Conservation (phyloP, 2,797 vertebrate species). For the Spea hammondii region DNA sequence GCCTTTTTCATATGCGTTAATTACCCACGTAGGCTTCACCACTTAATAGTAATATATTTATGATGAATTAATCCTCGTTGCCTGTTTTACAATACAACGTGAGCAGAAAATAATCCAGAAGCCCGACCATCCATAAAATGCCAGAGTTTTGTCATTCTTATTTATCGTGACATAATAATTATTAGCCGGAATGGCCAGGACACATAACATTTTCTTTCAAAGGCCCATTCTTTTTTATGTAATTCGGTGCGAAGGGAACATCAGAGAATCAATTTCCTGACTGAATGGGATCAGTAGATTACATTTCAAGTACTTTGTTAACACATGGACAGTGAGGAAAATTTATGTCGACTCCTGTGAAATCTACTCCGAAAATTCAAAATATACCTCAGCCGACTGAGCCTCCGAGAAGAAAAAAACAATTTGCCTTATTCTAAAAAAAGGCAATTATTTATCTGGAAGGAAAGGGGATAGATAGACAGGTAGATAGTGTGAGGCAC, state of each 20-base stretch:
- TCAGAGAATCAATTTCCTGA: slow-evolving; percentile 46
- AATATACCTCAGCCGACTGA: slow-evolving; percentile 2
- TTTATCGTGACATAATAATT: slow-evolving; percentile 33
- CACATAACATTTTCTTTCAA: slow-evolving; percentile 22
- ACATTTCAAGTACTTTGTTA: slow-evolving; percentile 43
- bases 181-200: slow-evolving; percentile 9
- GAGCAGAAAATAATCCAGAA: no score
- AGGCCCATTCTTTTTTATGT: slow-evolving; percentile 29
- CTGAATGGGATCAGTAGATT: slow-evolving; percentile 49
- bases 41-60: no score
- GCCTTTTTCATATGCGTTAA: no score
- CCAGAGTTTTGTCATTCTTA: slow-evolving; percentile 2
- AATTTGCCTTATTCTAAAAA: slow-evolving; percentile 3
- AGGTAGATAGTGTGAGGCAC: no score
- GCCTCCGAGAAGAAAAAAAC: neutral
- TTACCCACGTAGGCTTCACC: no score
- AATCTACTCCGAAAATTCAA: slow-evolving; percentile 11
- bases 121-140: no score
- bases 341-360: slow-evolving; percentile 24
- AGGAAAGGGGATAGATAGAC: no score
- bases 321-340: slow-evolving; percentile 14
- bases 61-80: no score
- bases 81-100: no score
- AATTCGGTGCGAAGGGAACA: slow-evolving; percentile 24
- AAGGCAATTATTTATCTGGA: no score